Percentiles rank a stretch among this genome's conserved stretches.
phyloP scores from a whole-genome alignment of 1,140 invertebrate genomes.

The Plectrocnemia conspersa region DNA sequence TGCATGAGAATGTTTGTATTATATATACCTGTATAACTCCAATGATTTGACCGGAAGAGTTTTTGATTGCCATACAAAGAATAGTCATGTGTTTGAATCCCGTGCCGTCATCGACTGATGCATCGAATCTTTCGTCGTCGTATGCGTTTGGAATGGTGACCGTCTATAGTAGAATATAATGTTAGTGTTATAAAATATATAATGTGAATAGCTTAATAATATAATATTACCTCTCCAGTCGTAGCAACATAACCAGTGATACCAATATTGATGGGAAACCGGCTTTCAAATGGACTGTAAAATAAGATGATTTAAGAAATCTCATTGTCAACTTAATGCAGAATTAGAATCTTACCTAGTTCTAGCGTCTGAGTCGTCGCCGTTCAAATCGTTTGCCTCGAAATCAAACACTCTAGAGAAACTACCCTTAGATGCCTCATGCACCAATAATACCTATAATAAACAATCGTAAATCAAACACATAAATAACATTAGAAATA shows the following conservation, averaged over 20 bases:
- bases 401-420: constrained; percentile 91
- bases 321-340: too few species aligned
- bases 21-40: constrained; percentile 76
- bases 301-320: constrained; percentile 35
- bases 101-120: constrained; percentile 71
- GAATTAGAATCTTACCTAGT: constrained; percentile 55
- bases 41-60: constrained; percentile 82
- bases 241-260: constrained; percentile 94
- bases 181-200: not conserved
- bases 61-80: constrained; percentile 90
- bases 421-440: constrained; percentile 81
- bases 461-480: constrained; percentile 15
- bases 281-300: constrained; percentile 77
- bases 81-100: constrained; percentile 80
- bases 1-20: constrained; percentile 10
- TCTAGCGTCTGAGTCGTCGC: constrained; percentile 69
- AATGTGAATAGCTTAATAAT: not conserved
- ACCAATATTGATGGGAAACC: constrained; percentile 95
- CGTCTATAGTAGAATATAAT: constrained; percentile 57
- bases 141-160: constrained; percentile 89
- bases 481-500: not conserved
- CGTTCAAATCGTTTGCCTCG: constrained; percentile 72
- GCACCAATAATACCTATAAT: constrained; percentile 74
- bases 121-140: constrained; percentile 87
- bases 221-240: constrained; percentile 76